Evolutionary conservation across 2,888 invertebrate species (phyloP).

Genomic region (Eupeodes luniger): DNA sequence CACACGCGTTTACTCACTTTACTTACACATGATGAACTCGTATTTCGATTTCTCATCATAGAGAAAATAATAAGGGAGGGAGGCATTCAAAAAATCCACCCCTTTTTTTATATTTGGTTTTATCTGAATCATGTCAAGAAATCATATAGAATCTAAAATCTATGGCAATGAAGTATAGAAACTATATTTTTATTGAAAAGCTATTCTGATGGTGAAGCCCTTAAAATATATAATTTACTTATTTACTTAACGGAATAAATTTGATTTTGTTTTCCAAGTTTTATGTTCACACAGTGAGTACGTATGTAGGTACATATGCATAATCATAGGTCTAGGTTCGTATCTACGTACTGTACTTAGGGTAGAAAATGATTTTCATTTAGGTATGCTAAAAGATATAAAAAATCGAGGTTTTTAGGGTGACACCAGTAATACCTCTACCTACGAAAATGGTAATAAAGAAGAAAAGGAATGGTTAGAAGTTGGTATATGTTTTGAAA

Average conservation of each 20-base stretch:
- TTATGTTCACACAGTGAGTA: slow-evolving; percentile 23
- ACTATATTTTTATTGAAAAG: slow-evolving; percentile 29
- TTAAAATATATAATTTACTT: slow-evolving; percentile 14
- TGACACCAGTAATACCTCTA: slow-evolving; percentile 14
- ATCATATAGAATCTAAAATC: slow-evolving; percentile 1
- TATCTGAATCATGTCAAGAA: slow-evolving; percentile 54
- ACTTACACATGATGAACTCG: too few species aligned
- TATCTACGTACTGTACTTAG: neutral
- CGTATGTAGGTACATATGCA: neutral
- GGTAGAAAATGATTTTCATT: slow-evolving; percentile 9
- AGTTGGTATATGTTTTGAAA: slow-evolving; percentile 9
- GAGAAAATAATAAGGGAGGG: neutral
- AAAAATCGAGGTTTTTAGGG: slow-evolving; percentile 51
- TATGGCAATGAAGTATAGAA: neutral
- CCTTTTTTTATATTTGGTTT: slow-evolving; percentile 34
- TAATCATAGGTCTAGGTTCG: too few species aligned
- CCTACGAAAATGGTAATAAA: neutral
- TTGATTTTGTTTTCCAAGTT: neutral
- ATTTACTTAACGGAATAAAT: slow-evolving; percentile 16
- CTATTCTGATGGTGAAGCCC: slow-evolving; percentile 15
- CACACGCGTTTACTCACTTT: slow-evolving; percentile 27
- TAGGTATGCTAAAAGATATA: neutral
- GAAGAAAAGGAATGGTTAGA: slow-evolving; percentile 6
- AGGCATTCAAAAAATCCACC: slow-evolving; percentile 29
- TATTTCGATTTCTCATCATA: slow-evolving; percentile 11